Conservation (phyloP, 2,113 vertebrate genomes). For the Mirza zaza region DNA sequence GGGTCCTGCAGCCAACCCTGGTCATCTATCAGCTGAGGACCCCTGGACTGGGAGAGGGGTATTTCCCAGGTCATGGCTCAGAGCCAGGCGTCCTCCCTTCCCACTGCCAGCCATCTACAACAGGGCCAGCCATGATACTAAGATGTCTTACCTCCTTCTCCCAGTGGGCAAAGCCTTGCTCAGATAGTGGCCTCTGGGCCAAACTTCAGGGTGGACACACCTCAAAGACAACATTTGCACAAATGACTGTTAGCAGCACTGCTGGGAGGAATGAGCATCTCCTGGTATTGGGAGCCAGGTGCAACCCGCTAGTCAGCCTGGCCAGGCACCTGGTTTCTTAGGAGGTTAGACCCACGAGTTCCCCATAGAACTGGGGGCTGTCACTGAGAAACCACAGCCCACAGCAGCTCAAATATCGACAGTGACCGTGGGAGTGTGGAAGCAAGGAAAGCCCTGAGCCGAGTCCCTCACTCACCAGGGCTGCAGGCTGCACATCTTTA, state of each 20-base stretch:
- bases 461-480: not conserved
- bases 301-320: not conserved
- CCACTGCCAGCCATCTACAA: rapidly evolving
- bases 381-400: not conserved
- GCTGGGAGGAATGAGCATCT: not conserved
- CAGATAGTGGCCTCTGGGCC: not conserved
- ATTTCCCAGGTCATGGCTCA: not conserved
- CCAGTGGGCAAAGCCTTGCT: not conserved
- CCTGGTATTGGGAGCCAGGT: not conserved
- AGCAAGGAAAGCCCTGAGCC: not conserved
- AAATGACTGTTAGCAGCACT: not conserved
- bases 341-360: not conserved
- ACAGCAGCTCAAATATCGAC: not conserved
- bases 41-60: not conserved
- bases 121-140: not conserved
- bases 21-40: not conserved
- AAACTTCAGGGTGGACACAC: not conserved
- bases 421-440: not conserved
- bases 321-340: not conserved
- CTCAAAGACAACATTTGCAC: not conserved
- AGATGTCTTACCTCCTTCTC: not conserved
- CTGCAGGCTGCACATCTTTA: rapidly evolving
- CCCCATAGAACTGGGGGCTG: not conserved
- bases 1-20: not conserved
- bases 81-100: not conserved